Evolutionary conservation across 2,113 vertebrate species (phyloP).

Genomic region (Actenoides lindsayi): DNA sequence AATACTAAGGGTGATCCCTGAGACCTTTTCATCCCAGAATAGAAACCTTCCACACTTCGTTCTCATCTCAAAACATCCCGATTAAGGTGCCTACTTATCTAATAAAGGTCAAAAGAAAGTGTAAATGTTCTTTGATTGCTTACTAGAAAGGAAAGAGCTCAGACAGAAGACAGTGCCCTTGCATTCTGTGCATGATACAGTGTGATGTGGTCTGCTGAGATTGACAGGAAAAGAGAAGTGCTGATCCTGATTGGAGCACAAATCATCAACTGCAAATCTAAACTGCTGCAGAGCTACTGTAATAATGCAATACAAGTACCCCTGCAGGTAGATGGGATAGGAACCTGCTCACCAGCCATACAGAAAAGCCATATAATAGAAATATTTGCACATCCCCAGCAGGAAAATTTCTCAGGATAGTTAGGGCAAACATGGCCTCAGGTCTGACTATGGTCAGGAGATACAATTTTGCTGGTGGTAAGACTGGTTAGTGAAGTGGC

Average conservation of each 20-base stretch:
- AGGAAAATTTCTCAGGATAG: background rate
- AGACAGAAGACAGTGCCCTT: background rate
- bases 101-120: constrained; percentile 66
- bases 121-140: background rate
- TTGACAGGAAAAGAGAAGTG: background rate
- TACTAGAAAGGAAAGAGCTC: background rate
- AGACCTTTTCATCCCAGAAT: constrained; percentile 59
- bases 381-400: background rate
- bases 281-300: background rate
- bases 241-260: background rate
- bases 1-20: constrained; percentile 60
- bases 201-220: background rate
- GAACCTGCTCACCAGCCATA: background rate
- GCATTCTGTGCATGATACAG: background rate
- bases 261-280: background rate
- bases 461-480: background rate
- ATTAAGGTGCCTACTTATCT: constrained; percentile 25
- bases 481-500: background rate
- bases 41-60: constrained; percentile 16
- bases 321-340: background rate
- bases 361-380: background rate
- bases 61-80: constrained; percentile 25
- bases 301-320: background rate
- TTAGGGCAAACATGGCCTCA: background rate
- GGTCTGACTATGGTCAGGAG: background rate